Percentiles rank a stretch among this genome's conserved stretches.
These are phyloP conservation scores for Pantala flavescens DNA, from an alignment of 1,140 invertebrate species.

Conservation along the genomic window DNA sequence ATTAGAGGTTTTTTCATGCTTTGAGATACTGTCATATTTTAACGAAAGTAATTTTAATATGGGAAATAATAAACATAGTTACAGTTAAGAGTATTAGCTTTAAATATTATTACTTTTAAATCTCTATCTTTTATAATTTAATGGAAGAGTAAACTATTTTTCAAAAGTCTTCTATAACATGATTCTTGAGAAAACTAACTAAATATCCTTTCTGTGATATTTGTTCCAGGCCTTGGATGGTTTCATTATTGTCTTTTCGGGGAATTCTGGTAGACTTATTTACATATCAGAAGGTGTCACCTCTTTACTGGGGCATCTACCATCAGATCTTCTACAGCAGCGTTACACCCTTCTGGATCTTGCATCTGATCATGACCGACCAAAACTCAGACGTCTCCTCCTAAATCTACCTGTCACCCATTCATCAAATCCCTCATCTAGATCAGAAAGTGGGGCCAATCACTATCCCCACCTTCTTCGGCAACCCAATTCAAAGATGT, in stretches of 20 bases:
- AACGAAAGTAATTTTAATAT: too few relatives aligned
- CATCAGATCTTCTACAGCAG: conserved; percentile 30
- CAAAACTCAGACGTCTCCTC: not conserved
- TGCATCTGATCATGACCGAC: not conserved
- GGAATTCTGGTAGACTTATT: conserved; percentile 62
- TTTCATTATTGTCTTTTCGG: conserved; percentile 83
- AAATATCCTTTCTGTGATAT: too few relatives aligned
- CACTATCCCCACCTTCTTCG: not conserved
- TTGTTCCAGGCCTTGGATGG: conserved; percentile 66
- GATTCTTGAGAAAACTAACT: too few relatives aligned
- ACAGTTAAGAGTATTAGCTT: too few relatives aligned
- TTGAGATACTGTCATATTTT: too few relatives aligned
- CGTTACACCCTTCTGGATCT: not conserved
- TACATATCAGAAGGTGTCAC: conserved; percentile 86
- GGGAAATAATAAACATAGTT: too few relatives aligned
- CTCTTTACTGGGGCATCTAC: conserved; percentile 74
- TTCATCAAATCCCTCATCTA: not conserved
- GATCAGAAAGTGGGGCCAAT: not conserved
- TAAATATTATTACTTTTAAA: too few relatives aligned
- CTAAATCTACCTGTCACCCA: not conserved
- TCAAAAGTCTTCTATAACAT: too few relatives aligned
- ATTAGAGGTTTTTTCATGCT: too few relatives aligned
- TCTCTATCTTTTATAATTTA: too few relatives aligned
- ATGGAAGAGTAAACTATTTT: too few relatives aligned
- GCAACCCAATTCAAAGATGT: not conserved